Conservation (phyloP, 2,797 vertebrate genomes). For the Chelmon rostratus region DNA sequence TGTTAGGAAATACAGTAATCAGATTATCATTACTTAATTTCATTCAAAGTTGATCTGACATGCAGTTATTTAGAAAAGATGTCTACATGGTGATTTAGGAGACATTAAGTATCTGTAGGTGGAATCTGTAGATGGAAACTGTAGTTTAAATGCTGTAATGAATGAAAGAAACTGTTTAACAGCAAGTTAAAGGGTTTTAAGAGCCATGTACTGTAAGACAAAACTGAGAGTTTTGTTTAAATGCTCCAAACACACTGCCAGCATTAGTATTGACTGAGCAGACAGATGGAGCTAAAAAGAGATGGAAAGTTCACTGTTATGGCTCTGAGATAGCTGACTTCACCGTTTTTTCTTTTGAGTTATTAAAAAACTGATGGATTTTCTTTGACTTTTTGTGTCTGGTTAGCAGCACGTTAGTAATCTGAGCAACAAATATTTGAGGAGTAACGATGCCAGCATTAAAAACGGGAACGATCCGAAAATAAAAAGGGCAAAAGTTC, state of each 20-base stretch:
- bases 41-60: conserved; percentile 1
- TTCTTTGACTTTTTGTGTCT: neutral
- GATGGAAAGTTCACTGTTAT: neutral
- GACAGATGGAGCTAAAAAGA: neutral
- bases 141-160: neutral
- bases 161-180: neutral
- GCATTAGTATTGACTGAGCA: neutral
- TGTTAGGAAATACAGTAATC: conserved; percentile 18
- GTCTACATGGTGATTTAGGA: neutral
- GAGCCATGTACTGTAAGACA: neutral
- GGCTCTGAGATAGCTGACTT: neutral
- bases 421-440: neutral
- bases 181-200: neutral
- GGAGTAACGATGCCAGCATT: neutral
- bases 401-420: neutral
- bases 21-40: neutral
- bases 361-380: neutral
- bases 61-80: neutral
- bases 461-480: neutral
- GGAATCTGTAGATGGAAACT: neutral
- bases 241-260: neutral
- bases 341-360: neutral
- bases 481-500: neutral
- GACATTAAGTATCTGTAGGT: neutral
- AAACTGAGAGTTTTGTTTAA: neutral